Evolutionary conservation across 92 coral and sea anemone species (phyloP).

Genomic region (Siderastrea radians): DNA sequence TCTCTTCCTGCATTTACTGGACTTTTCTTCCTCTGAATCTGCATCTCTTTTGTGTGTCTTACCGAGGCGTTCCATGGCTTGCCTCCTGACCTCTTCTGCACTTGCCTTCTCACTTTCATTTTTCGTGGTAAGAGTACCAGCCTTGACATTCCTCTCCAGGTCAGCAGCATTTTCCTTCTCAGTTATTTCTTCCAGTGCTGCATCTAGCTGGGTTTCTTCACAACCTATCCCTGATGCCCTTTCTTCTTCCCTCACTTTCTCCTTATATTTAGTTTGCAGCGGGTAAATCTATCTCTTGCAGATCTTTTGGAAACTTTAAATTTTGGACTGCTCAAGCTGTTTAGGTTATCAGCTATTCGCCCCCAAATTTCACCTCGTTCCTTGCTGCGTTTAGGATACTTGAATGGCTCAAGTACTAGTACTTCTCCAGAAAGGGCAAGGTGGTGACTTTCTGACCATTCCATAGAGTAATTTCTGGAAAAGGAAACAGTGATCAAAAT

Average conservation of each 20-base stretch:
- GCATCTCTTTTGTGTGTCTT: conserved; percentile 29
- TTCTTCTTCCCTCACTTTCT: conserved; percentile 46
- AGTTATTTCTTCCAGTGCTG: conserved; percentile 50
- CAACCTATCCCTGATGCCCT: conserved; percentile 52
- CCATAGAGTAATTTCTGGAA: no score
- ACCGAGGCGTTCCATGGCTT: conserved; percentile 39
- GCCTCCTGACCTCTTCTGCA: conserved; percentile 53
- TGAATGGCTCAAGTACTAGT: no score
- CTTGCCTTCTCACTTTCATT: conserved; percentile 38
- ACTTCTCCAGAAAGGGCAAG: no score
- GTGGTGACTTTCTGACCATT: no score
- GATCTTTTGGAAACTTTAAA: conserved; percentile 61
- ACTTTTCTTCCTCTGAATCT: conserved; percentile 23
- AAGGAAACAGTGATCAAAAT: no score
- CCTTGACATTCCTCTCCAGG: conserved; percentile 41
- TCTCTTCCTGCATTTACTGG: conserved; percentile 34
- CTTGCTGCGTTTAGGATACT: no score
- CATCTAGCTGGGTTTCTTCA: conserved; percentile 48
- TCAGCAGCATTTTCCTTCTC: conserved; percentile 50
- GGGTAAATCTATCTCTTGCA: conserved; percentile 57
- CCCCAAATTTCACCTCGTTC: conserved; percentile 68
- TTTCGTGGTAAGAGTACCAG: conserved; percentile 18
- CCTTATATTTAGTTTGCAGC: conserved; percentile 44
- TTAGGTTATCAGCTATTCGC: conserved; percentile 47
- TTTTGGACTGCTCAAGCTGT: conserved; percentile 38